Evolutionary conservation across 2,888 invertebrate genomes (phyloP), one percentile per base, ranked within the genome.

Genomic region (Metopia argyrocephala): DNA sequence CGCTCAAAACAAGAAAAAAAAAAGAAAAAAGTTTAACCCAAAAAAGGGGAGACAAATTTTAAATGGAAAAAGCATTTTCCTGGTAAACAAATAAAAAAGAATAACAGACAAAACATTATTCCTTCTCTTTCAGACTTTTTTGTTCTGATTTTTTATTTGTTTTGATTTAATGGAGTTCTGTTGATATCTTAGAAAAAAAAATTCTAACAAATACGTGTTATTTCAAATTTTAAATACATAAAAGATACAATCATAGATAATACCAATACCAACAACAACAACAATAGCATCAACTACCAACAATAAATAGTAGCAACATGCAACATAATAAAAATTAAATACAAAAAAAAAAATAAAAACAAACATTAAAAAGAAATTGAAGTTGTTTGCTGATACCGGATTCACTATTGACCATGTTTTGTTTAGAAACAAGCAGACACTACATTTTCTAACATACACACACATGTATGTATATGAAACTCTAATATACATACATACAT

Each of bases 221-320:
- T 76, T 76, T 76, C 70, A 64, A 76, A 50, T 64, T n/a, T n/a
- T n/a, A n/a, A n/a, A n/a, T n/a, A n/a, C n/a, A 20, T 28, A 76
- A 70, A 59, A 21, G 52, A 76, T 76, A 62, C 50, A 57, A 31
- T 57, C 38, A 50, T 64, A 64, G 64, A 57, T 57, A 52, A 45
- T 18, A 76, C 54, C n/a, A 28, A 15, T 23, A 46, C 18, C 57
- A 5, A 12, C 20, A 57, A 28, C 15, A 69, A 59, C 57, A 69
- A 31, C 9, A 71, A 46, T 15, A 21, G 27, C 27, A 56, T 9
- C 5, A 3, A 15, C 9, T 4, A 1, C 15, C n/a, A n/a, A 25
- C 2, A 28, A n/a, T 18, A 54, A 25, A 50, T n/a, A n/a, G n/a
- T n/a, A n/a, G n/a, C n/a, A n/a, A n/a, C n/a, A n/a, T n/a, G n/a